Base-by-base conservation (phyloP, 2,113 vertebrate species). In the Planiliza haematocheilus region DNA sequence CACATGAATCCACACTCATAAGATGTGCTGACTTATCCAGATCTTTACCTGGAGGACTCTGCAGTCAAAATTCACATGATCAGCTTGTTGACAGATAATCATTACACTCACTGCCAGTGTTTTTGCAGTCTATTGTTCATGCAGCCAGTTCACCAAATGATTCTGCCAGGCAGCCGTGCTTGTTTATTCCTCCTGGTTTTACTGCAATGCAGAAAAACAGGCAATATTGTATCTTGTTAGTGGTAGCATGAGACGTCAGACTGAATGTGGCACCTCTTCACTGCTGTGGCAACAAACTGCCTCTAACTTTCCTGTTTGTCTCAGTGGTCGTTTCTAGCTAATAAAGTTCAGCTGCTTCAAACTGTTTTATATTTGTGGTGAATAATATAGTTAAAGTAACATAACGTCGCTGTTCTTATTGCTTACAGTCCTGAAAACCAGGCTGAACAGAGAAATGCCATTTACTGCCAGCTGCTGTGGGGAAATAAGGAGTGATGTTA, bases 1-100 rank as follows among this genome's bases (percentile, higher is more conserved):
- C 70, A 21, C 37, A 77, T 56, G 14, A 37, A 70, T 61, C 45
- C 11, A 41, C n/a, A 77, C 4, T 72, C 77, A 55, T 74, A 55
- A 37, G 39, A 79, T 51, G 55, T 81, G 76, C 77, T 70, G 68
- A 81, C 53, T 38, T 46, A 18, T 18, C 38, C 34, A 59, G 66
- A 30, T 17, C 70, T 57, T 55, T 59, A 62, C 73, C 50, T 71
- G 36, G 65, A 68, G 13, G 34, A 34, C 80, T 55, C 12, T 56
- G 4, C 16, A 36, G 16, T 70, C 7, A 73, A 63, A 62, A 41
- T 61, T 51, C 41, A 64, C 52, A 69, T 21, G 10, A 57, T 72
- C 62, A 41, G 34, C 53, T 36, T 30, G 34, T 60, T 63, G 60
- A 67, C 60, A 58, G 53, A 69, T 58, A 57, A 58, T 83, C 65